Evolutionary conservation across 1,140 invertebrate genomes (phyloP).

Genomic region (Telenomus remus): DNA sequence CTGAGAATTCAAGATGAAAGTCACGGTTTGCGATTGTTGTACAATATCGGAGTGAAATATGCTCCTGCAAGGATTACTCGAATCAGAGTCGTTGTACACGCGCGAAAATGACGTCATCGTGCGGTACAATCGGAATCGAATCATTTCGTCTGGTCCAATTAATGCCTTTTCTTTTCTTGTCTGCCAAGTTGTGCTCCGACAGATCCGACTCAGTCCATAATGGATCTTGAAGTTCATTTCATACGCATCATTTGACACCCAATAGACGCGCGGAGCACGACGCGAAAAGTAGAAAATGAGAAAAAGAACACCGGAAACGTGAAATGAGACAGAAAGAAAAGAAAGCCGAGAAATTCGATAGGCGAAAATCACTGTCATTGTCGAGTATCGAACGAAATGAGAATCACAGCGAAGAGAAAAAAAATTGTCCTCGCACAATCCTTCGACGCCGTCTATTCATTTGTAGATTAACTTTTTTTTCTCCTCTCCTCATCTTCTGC

Average conservation of each 20-base stretch:
- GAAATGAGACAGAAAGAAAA: conserved; percentile 45
- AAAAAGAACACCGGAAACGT: conserved; percentile 35
- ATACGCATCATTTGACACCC: conserved; percentile 72
- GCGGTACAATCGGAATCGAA: conserved; percentile 23
- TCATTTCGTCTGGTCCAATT: conserved; percentile 23
- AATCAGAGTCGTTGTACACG: conserved; percentile 21
- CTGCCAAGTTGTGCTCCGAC: conserved; percentile 8
- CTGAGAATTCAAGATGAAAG: not conserved
- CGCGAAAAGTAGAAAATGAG: conserved; percentile 42
- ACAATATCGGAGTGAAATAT: too few species aligned
- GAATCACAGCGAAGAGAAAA: conserved; percentile 60
- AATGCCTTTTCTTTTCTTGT: conserved; percentile 37
- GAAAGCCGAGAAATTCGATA: conserved; percentile 64
- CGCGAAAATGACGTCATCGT: conserved; percentile 29
- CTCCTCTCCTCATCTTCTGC: not conserved
- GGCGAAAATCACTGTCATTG: conserved; percentile 71
- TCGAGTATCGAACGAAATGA: conserved; percentile 68
- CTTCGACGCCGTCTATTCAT: conserved; percentile 55
- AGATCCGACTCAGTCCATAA: conserved; percentile 63
- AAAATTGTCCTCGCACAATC: conserved; percentile 68
- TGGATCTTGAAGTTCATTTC: conserved; percentile 70
- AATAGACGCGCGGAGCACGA: conserved; percentile 63
- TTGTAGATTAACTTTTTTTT: conserved; percentile 14
- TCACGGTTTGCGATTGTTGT: too few species aligned
- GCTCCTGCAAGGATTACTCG: too few species aligned